Evolutionary conservation across 2,797 vertebrate species (phyloP), one percentile per base, ranked within the genome.

Genomic region (Falco rusticolus): DNA sequence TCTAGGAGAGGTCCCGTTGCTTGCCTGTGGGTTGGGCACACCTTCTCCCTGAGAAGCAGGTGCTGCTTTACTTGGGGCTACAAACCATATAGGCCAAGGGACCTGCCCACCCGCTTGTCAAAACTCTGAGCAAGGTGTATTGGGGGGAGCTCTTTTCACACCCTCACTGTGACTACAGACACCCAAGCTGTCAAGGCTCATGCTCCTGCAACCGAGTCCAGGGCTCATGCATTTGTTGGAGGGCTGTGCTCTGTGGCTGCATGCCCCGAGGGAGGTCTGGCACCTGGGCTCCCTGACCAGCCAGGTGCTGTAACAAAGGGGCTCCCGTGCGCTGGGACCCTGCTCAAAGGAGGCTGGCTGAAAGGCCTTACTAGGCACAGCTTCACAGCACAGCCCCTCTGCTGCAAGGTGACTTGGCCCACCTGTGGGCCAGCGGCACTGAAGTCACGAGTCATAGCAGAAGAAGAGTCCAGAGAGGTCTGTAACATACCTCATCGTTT

Each of bases 401-500:
- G 9, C 20, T 70, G 39, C 31, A 45, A 51, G 8, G 43, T 31
- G 12, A 54, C 43, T 76, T 0, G 0, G 31, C 51, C 25, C 20
- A 37, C 59, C 29, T 41, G 13, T 34, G 59, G 51, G 75, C 75
- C 50, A 45, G 39, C 77, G 75, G 57, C 33, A 43, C 45, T 18
- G 71, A 29, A 0, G 0, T n/a, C 12, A 24, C 48, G 48, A 43
- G n/a, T 66, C 47, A 5, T 9, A 84, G 41, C 59, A 90, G 39
- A 84, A 70, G 41, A 28, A 66, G 45, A 28, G 50, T 57, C 69
- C 9, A 13, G 74, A 83, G 61, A 57, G 41, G 41, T 57, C 41
- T 81, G 48, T 89, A 93, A 29, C 90, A 64, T 97, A 99, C 99
- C 98, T 99, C 99, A 98, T 99, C 99, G 76, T 99, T 99, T 66